These are phyloP conservation scores for Lucifuga dentata DNA, from an alignment of 2,113 vertebrate genomes.

Conservation along the genomic window DNA sequence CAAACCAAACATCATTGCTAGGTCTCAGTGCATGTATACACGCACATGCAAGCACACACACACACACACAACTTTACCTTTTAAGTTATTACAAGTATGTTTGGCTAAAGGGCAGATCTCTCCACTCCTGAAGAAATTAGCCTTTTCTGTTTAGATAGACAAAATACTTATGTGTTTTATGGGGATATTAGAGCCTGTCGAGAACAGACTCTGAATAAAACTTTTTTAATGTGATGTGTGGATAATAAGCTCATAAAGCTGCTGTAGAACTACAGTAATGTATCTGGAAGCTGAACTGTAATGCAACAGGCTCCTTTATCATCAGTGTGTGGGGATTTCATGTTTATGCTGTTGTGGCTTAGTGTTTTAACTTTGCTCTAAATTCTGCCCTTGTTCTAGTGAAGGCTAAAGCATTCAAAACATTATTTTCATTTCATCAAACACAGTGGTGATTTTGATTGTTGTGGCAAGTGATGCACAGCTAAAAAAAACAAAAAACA, in stretches of 20 bases:
- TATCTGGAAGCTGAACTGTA: background rate
- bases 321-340: background rate
- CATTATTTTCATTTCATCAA: no score
- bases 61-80: slow-evolving; percentile 30
- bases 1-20: slow-evolving; percentile 37
- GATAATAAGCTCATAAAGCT: slow-evolving; percentile 2
- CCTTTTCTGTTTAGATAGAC: slow-evolving; percentile 30
- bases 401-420: no score
- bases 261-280: background rate
- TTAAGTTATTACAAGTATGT: slow-evolving; percentile 51
- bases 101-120: slow-evolving; percentile 77
- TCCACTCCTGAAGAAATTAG: slow-evolving; percentile 73
- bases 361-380: background rate
- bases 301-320: slow-evolving; percentile 6
- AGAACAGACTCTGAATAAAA: background rate
- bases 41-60: slow-evolving; percentile 26
- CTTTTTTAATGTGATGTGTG: slow-evolving; percentile 2
- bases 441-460: no score
- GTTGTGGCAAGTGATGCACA: no score
- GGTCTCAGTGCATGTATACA: slow-evolving; percentile 31
- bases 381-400: background rate
- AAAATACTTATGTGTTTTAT: slow-evolving; percentile 32
- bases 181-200: background rate
- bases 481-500: no score
- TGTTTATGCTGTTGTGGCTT: no score